Percentiles rank a stretch among this genome's conserved stretches.
Conservation (phyloP, 2,888 invertebrate species). For the Hypomecis punctinalis region DNA sequence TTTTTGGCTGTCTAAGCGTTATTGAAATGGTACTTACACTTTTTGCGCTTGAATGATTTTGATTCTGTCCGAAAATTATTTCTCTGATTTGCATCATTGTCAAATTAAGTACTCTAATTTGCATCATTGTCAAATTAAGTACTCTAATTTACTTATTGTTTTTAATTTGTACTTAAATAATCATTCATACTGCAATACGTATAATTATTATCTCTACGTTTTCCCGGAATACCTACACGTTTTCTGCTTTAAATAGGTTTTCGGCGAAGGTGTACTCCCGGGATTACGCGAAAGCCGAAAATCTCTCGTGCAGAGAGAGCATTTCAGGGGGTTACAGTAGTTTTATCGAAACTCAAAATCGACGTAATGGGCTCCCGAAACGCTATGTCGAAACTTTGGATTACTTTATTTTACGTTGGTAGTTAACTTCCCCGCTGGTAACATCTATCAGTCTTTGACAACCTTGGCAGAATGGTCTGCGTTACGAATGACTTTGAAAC, state of each 20-base stretch:
- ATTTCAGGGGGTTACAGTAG: slow-evolving; percentile 20
- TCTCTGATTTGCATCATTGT: too few relatives aligned
- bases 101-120: too few relatives aligned
- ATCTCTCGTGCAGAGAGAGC: slow-evolving; percentile 16
- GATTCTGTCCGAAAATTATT: too few relatives aligned
- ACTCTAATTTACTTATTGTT: too few relatives aligned
- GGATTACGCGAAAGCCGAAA: slow-evolving; percentile 1
- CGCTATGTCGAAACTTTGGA: slow-evolving; percentile 28
- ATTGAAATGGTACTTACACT: too few relatives aligned
- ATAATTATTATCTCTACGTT: neutral
- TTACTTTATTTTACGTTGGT: slow-evolving; percentile 13
- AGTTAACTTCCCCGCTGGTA: slow-evolving; percentile 22
- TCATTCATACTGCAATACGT: too few relatives aligned
- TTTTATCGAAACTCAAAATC: slow-evolving; percentile 20
- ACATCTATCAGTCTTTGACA: slow-evolving; percentile 1
- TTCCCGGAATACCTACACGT: neutral
- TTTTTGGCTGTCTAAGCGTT: too few relatives aligned
- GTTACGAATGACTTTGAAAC: too few relatives aligned
- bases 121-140: too few relatives aligned
- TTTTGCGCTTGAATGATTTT: too few relatives aligned
- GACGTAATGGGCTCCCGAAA: slow-evolving; percentile 10
- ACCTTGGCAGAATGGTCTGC: too few relatives aligned
- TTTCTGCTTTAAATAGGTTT: neutral
- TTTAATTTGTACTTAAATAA: too few relatives aligned
- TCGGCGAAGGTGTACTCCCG: slow-evolving; percentile 4